Conservation (phyloP, 2,113 vertebrate species). For the Synodontis membranacea region DNA sequence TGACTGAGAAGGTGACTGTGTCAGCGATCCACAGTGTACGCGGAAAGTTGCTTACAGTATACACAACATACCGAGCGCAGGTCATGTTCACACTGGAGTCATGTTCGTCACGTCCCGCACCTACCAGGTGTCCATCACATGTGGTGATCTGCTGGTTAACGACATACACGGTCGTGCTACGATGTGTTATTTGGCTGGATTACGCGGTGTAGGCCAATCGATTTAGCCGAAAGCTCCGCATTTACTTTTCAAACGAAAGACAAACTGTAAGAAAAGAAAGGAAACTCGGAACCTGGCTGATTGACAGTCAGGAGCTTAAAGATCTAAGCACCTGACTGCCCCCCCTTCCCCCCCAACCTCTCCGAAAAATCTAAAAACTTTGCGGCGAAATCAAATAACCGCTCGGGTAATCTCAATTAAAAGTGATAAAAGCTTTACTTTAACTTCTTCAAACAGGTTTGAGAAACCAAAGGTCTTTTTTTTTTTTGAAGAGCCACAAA, state of each 20-base stretch:
- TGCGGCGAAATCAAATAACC: background rate
- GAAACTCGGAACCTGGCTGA: background rate
- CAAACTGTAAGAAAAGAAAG: background rate
- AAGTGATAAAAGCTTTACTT: background rate
- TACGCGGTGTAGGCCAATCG: background rate
- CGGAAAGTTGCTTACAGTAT: no score
- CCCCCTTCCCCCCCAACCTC: no score
- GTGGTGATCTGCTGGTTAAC: no score
- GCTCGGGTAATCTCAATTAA: background rate
- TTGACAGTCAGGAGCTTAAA: background rate
- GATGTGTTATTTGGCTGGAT: background rate
- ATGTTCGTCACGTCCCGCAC: no score
- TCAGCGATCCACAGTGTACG: no score
- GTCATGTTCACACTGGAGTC: no score
- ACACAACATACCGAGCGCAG: no score
- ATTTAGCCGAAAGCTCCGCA: background rate
- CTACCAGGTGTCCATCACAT: no score
- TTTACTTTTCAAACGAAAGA: background rate
- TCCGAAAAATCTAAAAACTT: background rate
- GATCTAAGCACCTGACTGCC: no score
- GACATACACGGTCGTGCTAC: background rate
- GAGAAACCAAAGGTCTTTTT: constrained; percentile 40
- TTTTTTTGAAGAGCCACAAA: constrained; percentile 46
- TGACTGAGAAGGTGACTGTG: no score
- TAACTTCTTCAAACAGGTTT: background rate